Base-by-base conservation (phyloP, 2,113 vertebrate species). In the Perccottus glenii region DNA sequence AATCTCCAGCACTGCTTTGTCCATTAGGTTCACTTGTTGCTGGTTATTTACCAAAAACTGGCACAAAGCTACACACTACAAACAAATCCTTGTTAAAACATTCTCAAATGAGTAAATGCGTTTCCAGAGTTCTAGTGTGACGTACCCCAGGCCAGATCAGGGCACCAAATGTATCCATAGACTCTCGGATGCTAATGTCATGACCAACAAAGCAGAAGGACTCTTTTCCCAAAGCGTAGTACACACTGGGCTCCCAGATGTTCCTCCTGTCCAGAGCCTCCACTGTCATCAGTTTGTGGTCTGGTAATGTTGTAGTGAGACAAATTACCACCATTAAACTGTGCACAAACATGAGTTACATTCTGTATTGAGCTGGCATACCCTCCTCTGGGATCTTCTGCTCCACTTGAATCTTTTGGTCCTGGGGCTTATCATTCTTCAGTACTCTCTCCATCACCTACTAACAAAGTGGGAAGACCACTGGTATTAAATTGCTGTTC, bases 31-130 rank as follows among this genome's bases (percentile, higher is more conserved):
- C 72, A 96, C 65, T 84, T 94, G 92, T 44, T 95, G 90, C 76
- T 87, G 88, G 74, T 98, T 95, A 76, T 95, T 94, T 80, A 97
- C 96, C 91, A 98, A 86, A 79, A 96, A 98, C 3, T 93, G 93
- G 67, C 95, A 95, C 88, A 99, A 86, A 86, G 94, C 95, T 49
- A 91, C 84, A 16, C 94, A 96, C 96, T 97, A 74, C 67, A 89
- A 77, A 46, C 4, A 82, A 40, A 44, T 48, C 9, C 0, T 45
- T 5, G 43, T 15, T 8, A 40, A 47, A 5, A 76, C 15, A 44
- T 14, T 16, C 27, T 45, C 16, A 10, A 56, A 14, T 46, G 5
- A 49, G 11, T 36, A 11, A 36, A 38, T 16, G 11, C 11, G 35
- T 55, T 32, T 38, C 2, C 15, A 27, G 5, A 9, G 1, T 36